Evolutionary conservation across 2,797 vertebrate genomes (phyloP), one percentile per base, ranked within the genome.

Genomic region (Fundulus diaphanus): DNA sequence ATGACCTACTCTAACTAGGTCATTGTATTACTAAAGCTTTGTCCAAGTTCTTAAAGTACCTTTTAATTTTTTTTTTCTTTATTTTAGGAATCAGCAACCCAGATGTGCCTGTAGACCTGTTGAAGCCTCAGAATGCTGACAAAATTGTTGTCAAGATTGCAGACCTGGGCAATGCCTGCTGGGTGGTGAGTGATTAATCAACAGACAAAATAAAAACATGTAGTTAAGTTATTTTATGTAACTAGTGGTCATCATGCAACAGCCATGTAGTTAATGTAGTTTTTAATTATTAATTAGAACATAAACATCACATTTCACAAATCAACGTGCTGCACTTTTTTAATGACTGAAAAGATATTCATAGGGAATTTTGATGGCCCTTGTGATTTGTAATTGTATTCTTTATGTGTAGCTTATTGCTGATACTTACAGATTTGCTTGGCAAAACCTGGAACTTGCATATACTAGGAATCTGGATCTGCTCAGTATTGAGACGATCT

Each of bases 161-260:
- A 61, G 97, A 99, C 87, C 94, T 99, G 76, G 97, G 97, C 74
- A 99, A 99, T 29, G 97, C 97, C 84, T 99, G 97, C 89, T 99
- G 97, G 97, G 96, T 98, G 96, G 97, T 98, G 93, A 97, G 97
- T 96, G 27, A 74, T 59, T 18, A 24, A 74, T 72, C 1, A 49
- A n/a, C 20, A 66, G 13, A 6, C 1, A 72, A 70, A 67, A 33
- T 65, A 5, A 65, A 51, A 37, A 24, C 61, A 11, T 20, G 16
- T 0, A 6, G n/a, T 31, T 59, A 15, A 29, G 11, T 7, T 35
- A 22, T 29, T 69, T 35, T 22, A 12, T 66, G 9, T 40, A 18
- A 15, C 46, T 49, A 29, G 5, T 1, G 31, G 24, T 35, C 1
- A 35, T n/a, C 20, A 35, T 16, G 15, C 4, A 59, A n/a, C 11